These are phyloP conservation scores for Zaprionus africanus DNA, from an alignment of 1,140 invertebrate genomes.

Conservation along the genomic window DNA sequence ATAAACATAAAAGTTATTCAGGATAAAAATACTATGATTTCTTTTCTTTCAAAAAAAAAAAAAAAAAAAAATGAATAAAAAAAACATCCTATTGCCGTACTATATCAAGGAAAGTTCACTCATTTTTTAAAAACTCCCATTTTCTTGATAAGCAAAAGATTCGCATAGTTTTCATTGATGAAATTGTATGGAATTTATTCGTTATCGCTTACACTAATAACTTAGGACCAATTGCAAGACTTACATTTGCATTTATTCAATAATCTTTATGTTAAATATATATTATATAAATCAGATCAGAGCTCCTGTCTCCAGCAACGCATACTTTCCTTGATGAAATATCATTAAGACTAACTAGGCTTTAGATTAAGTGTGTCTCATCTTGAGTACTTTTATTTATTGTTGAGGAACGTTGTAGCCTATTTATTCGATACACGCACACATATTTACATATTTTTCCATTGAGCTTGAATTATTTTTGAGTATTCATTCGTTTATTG, in stretches of 20 bases:
- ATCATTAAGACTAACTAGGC: constrained; percentile 61
- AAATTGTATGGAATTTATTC: constrained; percentile 69
- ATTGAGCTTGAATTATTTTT: not conserved
- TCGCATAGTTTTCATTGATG: constrained; percentile 43
- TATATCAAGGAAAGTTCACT: no score
- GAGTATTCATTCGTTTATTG: constrained; percentile 13
- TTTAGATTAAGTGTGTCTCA: constrained; percentile 22
- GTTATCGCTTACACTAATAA: constrained; percentile 57
- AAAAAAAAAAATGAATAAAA: no score
- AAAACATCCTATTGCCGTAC: no score
- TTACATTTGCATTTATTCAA: constrained; percentile 48
- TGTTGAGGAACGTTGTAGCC: constrained; percentile 47
- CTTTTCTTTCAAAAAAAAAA: no score
- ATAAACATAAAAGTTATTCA: no score
- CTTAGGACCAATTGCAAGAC: constrained; percentile 69
- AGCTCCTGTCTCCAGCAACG: constrained; percentile 32
- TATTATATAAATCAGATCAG: constrained; percentile 28
- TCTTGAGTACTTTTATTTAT: constrained; percentile 28
- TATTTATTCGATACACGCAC: constrained; percentile 33
- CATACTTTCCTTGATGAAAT: constrained; percentile 51
- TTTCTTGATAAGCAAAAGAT: not conserved
- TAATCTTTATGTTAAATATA: constrained; percentile 23
- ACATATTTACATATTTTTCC: constrained; percentile 62
- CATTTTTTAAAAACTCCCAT: no score
- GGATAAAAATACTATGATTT: no score